A percentile compares a stretch with the other conserved stretches of the same genome.
Evolutionary conservation across 2,888 invertebrate genomes (phyloP).

Genomic region (Erebia palarica): DNA sequence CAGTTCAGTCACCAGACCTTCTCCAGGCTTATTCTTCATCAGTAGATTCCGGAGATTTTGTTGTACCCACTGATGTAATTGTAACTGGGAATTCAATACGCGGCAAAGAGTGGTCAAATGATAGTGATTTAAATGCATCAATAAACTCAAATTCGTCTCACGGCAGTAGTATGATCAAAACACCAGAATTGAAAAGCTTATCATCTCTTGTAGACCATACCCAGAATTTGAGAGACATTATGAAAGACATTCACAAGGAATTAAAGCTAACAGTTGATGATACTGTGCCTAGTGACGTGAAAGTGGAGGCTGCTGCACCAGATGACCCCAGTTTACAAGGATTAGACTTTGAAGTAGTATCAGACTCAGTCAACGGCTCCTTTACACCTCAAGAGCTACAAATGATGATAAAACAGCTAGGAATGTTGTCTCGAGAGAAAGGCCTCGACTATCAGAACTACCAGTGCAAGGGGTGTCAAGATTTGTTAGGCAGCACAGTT

Average conservation of each 20-base stretch:
- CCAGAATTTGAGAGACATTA: constrained; percentile 84
- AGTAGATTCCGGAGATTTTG: constrained; percentile 62
- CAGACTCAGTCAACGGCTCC: constrained; percentile 75
- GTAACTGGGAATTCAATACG: constrained; percentile 85
- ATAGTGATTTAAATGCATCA: constrained; percentile 78
- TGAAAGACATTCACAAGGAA: constrained; percentile 72
- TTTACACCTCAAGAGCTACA: constrained; percentile 82
- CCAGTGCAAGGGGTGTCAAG: constrained; percentile 88
- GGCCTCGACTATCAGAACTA: constrained; percentile 95
- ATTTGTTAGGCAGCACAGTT: constrained; percentile 73
- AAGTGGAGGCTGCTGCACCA: constrained; percentile 54
- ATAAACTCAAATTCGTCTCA: constrained; percentile 79
- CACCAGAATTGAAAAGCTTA: constrained; percentile 75
- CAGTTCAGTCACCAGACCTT: constrained; percentile 54
- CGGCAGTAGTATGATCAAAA: constrained; percentile 77
- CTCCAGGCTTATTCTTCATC: constrained; percentile 59
- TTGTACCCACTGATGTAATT: constrained; percentile 58
- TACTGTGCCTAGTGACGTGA: constrained; percentile 54
- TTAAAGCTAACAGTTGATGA: constrained; percentile 67
- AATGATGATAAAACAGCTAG: constrained; percentile 85
- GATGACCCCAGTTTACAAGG: constrained; percentile 73
- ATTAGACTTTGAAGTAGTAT: constrained; percentile 83
- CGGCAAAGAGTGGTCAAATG: constrained; percentile 85
- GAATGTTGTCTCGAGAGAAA: constrained; percentile 87
- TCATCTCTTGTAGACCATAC: constrained; percentile 71